Base-by-base conservation (phyloP, 2,888 invertebrate species). In the Sinelater perroti region DNA sequence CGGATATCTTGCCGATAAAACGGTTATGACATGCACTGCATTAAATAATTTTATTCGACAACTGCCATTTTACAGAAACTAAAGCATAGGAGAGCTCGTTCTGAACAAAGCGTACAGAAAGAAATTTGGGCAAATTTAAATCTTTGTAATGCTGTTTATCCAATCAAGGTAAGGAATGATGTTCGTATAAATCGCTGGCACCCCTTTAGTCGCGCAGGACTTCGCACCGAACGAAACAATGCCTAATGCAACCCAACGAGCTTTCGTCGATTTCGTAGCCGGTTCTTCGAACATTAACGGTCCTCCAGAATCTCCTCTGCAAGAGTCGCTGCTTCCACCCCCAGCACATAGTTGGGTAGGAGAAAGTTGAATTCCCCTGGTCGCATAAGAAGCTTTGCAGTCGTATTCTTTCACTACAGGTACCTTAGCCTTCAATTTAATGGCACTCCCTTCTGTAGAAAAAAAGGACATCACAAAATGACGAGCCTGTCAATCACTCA, bases 261-360 rank as follows among this genome's bases (percentile, higher is more conserved):
- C 75, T 18, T 78, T 78, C 38, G 68, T 77, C 33, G 75, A 74
- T 63, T 75, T 79, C n/a, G n/a, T n/a, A n/a, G n/a, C n/a, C 10
- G 2, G 2, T 14, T 66, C 61, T 16, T 68, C 63, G 1, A 66
- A 38, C 89, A 91, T 90, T 3, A 91, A 76, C 0, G 91, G 90
- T 2, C 90, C 90, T 0, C 91, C 91, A 0, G 89, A 90, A 67
- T 91, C 91, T 0, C 91, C 91, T 10, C 80, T 81, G 68, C 91
- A 91, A 0, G 89, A 86, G 68, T 91, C 91, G 2, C 84, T 83
- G 53, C 79, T 82, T 26, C 81, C 80, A 0, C 88, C 88, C 1
- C 91, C 91, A 6, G 89, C 89, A 68, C 90, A 91, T 0, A 90
- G 69, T 68, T 88, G 88, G 11, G 79, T 81, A 0, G 81, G 77